Evolutionary conservation across 2,113 vertebrate genomes (phyloP), one percentile per base, ranked within the genome.

Genomic region (Crotalus tigris): DNA sequence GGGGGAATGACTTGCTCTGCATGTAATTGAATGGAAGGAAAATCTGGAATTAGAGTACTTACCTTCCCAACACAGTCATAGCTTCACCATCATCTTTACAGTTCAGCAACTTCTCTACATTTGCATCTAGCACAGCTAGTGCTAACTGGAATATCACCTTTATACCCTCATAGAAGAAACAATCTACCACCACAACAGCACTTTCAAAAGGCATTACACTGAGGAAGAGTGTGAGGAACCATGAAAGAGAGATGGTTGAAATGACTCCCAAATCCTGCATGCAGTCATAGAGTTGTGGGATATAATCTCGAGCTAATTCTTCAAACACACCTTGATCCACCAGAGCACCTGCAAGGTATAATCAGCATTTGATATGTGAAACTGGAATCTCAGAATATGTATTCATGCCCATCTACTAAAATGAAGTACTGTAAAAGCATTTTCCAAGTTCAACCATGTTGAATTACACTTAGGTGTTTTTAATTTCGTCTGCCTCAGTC

Each of bases 11-110:
- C 39, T 9, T 46, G 49, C 24, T 81, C 24, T 81, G 19, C 13
- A 49, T n/a, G 39, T 29, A 9, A 46, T 29, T 39, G 39, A 2
- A 8, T 88, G 94, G 91, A 93, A 93, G 51, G 26, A 59, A 46
- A 57, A 46, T 89, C 91, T 51, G 39, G 24, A 85, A 93, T 15
- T 46, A 9, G 1, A 95, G 46, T 51, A 90, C 5, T 85, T 97
- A 99, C 99, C 99, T 99, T 96, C 99, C 99, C 94, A 99, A 97
- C 24, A 99, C 99, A 0, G 99, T 99, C 99, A 99, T 99, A 96
- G 99, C 99, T 97, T 99, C 99, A 59, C 99, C 99, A 2, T 99
- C 99, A n/a, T 99, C 99, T 97, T 99, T 99, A 97, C 99, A 99
- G 96, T 97, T 96, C 91, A 99, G 97, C 93, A 99, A 98, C 93